Evolutionary conservation across 2,797 vertebrate species (phyloP).

Genomic region (Etheostoma perlongum): DNA sequence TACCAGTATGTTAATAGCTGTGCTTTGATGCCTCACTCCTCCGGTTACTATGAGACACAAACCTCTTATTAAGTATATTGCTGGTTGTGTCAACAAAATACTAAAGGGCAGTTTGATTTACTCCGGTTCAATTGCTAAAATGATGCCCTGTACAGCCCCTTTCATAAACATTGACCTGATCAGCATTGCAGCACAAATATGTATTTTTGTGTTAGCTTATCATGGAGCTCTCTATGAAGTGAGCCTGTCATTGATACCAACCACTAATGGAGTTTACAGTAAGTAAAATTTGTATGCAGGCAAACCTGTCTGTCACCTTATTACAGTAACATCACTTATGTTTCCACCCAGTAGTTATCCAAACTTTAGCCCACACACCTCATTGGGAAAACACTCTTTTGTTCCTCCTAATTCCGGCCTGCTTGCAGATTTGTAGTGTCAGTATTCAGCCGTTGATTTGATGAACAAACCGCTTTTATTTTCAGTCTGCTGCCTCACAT

Average conservation of each 20-base stretch:
- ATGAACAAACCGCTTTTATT: background rate
- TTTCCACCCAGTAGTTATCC: background rate
- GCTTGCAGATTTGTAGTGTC: background rate
- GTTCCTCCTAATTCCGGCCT: background rate
- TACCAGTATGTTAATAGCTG: background rate
- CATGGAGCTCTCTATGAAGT: background rate
- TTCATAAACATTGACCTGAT: background rate
- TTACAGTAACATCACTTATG: background rate
- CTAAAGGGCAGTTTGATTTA: background rate
- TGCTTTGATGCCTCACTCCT: background rate
- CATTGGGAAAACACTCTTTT: background rate
- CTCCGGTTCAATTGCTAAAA: background rate
- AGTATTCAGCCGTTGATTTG: background rate
- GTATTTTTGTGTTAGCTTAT: background rate
- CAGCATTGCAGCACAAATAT: background rate
- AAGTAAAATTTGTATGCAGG: background rate
- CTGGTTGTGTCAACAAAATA: background rate
- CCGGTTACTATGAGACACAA: conserved; percentile 4
- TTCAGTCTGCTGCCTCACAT: background rate
- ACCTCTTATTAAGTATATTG: background rate
- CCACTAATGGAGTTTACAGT: background rate
- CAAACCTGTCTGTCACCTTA: background rate
- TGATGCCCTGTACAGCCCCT: background rate
- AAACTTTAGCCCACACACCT: background rate
- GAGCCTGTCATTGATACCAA: background rate